phyloP scores from a whole-genome alignment of 2,113 vertebrate genomes.

The Hypocryptadius cinnamomeus region DNA sequence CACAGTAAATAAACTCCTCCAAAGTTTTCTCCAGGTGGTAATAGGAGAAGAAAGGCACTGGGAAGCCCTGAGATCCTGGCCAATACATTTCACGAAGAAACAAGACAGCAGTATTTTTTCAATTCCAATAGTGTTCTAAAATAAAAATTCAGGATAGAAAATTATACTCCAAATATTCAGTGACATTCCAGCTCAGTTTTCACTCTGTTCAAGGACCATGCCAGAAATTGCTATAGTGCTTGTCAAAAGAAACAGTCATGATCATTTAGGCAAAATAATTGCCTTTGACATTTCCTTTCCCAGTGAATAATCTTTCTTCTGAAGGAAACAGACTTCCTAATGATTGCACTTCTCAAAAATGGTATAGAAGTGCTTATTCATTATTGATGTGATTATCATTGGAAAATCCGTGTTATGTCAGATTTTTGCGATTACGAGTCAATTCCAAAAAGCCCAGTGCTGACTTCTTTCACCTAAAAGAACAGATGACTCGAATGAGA shows the following conservation, averaged over 20 bases:
- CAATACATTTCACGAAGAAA: background rate
- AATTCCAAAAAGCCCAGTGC: background rate
- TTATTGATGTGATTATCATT: background rate
- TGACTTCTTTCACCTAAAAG: background rate
- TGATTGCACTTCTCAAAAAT: slow-evolving; percentile 7
- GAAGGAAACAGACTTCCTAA: background rate
- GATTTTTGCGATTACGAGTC: background rate
- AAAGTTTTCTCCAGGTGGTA: background rate
- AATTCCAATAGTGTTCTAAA: background rate
- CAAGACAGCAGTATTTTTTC: background rate
- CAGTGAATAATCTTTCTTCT: background rate
- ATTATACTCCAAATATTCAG: background rate
- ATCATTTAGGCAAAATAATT: background rate
- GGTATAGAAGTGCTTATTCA: slow-evolving; percentile 11
- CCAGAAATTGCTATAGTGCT: background rate
- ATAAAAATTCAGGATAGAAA: background rate
- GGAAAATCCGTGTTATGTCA: background rate
- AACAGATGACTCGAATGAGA: background rate
- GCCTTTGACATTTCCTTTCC: slow-evolving; percentile 27
- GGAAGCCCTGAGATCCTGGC: background rate
- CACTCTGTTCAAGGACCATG: background rate
- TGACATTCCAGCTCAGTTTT: background rate
- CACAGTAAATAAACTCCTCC: background rate
- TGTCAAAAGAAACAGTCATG: slow-evolving; percentile 26
- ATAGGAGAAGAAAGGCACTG: background rate